Evolutionary conservation across 2,888 invertebrate species (phyloP).

Genomic region (Maniola hyperantus): DNA sequence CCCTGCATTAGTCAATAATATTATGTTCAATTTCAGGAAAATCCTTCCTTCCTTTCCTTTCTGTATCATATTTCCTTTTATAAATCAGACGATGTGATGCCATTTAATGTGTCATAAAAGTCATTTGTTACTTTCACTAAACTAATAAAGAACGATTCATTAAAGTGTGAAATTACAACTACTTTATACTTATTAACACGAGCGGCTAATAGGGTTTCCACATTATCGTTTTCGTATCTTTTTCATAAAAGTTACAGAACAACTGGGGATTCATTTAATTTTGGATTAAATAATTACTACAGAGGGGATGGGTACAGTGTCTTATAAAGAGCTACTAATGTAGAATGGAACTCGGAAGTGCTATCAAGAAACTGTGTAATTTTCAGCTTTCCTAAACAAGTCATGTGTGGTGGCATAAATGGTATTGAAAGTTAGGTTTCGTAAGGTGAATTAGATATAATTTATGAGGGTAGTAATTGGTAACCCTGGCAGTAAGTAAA

Average conservation of each 20-base stretch:
- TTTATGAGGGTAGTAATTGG: background rate
- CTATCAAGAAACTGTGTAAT: too few species aligned
- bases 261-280: background rate
- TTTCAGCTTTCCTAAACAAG: too few species aligned
- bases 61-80: background rate
- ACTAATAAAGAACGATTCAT: slow-evolving; percentile 48
- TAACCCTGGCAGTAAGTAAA: slow-evolving; percentile 22
- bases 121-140: slow-evolving; percentile 31
- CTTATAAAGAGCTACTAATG: too few species aligned
- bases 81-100: background rate
- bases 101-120: slow-evolving; percentile 21
- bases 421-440: too few species aligned
- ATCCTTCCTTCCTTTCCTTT: too few species aligned
- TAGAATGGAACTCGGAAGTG: too few species aligned
- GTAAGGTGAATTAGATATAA: too few species aligned
- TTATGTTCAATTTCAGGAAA: too few species aligned
- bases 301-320: too few species aligned
- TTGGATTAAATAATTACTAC: background rate
- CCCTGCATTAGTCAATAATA: too few species aligned
- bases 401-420: too few species aligned
- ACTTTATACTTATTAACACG: slow-evolving; percentile 37
- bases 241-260: background rate
- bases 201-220: slow-evolving; percentile 10
- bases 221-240: background rate
- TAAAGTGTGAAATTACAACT: slow-evolving; percentile 47